Percentiles rank a stretch among this genome's conserved stretches.
Evolutionary conservation across 2,113 vertebrate species (phyloP).

Genomic region (Rana temporaria): DNA sequence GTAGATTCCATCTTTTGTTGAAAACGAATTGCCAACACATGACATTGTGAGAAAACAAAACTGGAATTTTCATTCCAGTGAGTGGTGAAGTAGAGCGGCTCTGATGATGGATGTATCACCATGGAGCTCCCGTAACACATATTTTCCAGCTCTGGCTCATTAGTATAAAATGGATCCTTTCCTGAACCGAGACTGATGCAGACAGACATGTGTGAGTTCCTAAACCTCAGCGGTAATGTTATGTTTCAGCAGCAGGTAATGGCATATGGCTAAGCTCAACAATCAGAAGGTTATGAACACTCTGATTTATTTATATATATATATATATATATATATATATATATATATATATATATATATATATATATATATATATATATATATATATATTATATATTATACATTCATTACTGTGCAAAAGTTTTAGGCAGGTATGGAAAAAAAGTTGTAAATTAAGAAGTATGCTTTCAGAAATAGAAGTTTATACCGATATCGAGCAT

Average conservation of each 20-base stretch:
- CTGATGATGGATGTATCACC: constrained; percentile 1
- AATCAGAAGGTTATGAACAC: no score
- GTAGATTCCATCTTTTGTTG: not conserved
- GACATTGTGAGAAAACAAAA: constrained; percentile 6
- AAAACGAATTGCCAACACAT: not conserved
- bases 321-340: no score
- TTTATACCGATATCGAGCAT: no score
- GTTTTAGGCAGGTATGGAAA: no score
- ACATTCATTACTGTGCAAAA: no score
- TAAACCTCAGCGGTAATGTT: not conserved
- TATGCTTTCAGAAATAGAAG: no score
- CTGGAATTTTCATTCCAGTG: not conserved
- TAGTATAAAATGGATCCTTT: constrained; percentile 4
- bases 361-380: no score
- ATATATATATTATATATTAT: no score
- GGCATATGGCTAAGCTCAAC: no score
- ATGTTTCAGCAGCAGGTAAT: not conserved
- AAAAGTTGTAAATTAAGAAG: no score
- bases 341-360: no score
- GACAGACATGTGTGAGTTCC: not conserved
- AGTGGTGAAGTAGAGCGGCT: not conserved
- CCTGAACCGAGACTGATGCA: not conserved
- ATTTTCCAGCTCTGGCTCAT: constrained; percentile 4
- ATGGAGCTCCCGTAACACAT: not conserved
- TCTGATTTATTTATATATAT: no score